A percentile compares a stretch with the other conserved stretches of the same genome.
phyloP scores from a whole-genome alignment of 2,888 invertebrate genomes.

The Lymantria monacha region DNA sequence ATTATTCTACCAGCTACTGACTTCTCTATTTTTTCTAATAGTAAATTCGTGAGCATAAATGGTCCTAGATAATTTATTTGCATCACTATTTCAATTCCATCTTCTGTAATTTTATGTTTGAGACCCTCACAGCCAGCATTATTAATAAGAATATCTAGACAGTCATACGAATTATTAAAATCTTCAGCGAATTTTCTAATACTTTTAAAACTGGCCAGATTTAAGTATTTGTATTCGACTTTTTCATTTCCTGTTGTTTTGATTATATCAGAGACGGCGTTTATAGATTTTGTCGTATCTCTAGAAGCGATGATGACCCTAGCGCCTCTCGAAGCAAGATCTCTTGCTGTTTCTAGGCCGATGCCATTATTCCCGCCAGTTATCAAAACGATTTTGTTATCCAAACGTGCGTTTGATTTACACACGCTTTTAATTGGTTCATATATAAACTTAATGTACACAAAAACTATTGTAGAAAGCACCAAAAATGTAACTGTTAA shows the following conservation, averaged over 20 bases:
- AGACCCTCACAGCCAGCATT: slow-evolving; percentile 82
- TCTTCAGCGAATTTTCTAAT: slow-evolving; percentile 84
- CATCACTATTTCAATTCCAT: slow-evolving; percentile 84
- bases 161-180: slow-evolving; percentile 71
- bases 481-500: background rate
- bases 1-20: slow-evolving; percentile 70
- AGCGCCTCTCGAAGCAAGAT: slow-evolving; percentile 87
- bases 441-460: slow-evolving; percentile 4
- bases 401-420: slow-evolving; percentile 46
- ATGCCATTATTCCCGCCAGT: slow-evolving; percentile 92
- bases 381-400: slow-evolving; percentile 85
- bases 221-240: slow-evolving; percentile 80
- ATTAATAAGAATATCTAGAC: slow-evolving; percentile 84
- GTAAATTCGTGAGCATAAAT: slow-evolving; percentile 86
- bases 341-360: too few relatives aligned
- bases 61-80: slow-evolving; percentile 87
- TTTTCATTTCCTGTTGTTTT: slow-evolving; percentile 86
- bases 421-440: slow-evolving; percentile 41
- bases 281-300: slow-evolving; percentile 86
- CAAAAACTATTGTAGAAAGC: background rate
- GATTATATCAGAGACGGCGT: slow-evolving; percentile 86
- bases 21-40: slow-evolving; percentile 70
- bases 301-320: slow-evolving; percentile 89
- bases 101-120: slow-evolving; percentile 67
- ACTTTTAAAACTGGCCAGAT: slow-evolving; percentile 75